Percentiles rank a stretch among this genome's conserved stretches.
Conservation (phyloP, 2,888 invertebrate species). For the Agriopis leucophaearia region DNA sequence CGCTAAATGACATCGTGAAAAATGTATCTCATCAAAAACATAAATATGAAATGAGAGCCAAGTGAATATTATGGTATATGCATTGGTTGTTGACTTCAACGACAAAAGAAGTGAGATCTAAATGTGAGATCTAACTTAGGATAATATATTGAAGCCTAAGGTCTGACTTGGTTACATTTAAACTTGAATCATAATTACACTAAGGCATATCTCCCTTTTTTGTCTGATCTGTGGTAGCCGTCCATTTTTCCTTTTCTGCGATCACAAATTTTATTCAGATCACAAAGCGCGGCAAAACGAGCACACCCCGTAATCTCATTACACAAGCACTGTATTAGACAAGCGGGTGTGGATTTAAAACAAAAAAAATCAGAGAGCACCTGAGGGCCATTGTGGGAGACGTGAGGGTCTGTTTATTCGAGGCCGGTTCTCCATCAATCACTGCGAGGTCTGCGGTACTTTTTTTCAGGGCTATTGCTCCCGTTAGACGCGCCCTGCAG, state of each 20-base stretch:
- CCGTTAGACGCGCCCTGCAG: constrained; percentile 66
- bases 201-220: too few relatives aligned
- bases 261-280: constrained; percentile 32
- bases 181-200: too few relatives aligned
- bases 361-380: constrained; percentile 66
- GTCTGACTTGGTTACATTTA: too few relatives aligned
- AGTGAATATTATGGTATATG: too few relatives aligned
- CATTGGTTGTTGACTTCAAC: too few relatives aligned
- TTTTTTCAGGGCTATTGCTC: constrained; percentile 77
- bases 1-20: too few relatives aligned
- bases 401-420: constrained; percentile 76
- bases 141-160: too few relatives aligned
- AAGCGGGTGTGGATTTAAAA: constrained; percentile 54
- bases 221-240: background rate
- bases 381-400: constrained; percentile 70
- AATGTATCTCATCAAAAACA: too few relatives aligned
- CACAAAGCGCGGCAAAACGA: constrained; percentile 42
- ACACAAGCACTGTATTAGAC: constrained; percentile 36
- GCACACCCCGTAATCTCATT: constrained; percentile 37
- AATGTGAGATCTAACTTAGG: too few relatives aligned
- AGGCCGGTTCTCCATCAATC: constrained; percentile 79
- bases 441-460: constrained; percentile 55
- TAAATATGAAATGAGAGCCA: too few relatives aligned
- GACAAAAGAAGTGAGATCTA: too few relatives aligned
- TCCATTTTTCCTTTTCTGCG: constrained; percentile 18